A percentile compares a stretch with the other conserved stretches of the same genome.
phyloP scores from a whole-genome alignment of 1,140 invertebrate genomes.

The Luehdorfia chinensis region DNA sequence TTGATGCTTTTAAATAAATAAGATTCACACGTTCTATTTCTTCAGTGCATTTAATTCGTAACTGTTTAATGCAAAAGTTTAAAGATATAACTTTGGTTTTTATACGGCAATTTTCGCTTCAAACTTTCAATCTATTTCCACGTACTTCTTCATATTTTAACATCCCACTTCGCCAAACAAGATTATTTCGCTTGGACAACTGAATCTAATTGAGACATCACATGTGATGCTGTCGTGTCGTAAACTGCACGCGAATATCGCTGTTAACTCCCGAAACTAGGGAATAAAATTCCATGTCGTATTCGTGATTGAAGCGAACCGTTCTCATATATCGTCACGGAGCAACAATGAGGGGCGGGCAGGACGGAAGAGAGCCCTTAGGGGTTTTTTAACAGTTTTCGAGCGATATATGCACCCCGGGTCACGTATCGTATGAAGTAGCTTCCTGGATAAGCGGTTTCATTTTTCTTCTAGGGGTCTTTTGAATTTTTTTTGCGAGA shows the following conservation, averaged over 20 bases:
- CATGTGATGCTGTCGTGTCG: neutral
- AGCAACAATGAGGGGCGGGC: slow-evolving; percentile 35
- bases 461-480: slow-evolving; percentile 53
- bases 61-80: too few relatives aligned
- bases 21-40: too few relatives aligned
- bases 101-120: neutral
- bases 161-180: slow-evolving; percentile 36
- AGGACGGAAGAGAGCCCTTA: slow-evolving; percentile 40
- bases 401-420: slow-evolving; percentile 65
- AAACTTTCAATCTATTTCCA: slow-evolving; percentile 8
- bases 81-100: too few relatives aligned
- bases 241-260: neutral
- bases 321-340: slow-evolving; percentile 32
- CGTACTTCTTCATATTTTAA: slow-evolving; percentile 14
- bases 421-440: slow-evolving; percentile 71
- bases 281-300: slow-evolving; percentile 6
- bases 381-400: slow-evolving; percentile 67
- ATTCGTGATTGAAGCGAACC: slow-evolving; percentile 30
- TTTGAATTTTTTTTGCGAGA: slow-evolving; percentile 17
- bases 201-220: slow-evolving; percentile 42
- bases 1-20: too few relatives aligned
- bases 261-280: neutral
- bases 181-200: slow-evolving; percentile 47
- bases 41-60: too few relatives aligned
- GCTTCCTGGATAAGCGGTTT: slow-evolving; percentile 65